Percentiles rank a stretch among this genome's conserved stretches.
phyloP scores from a whole-genome alignment of 2,888 invertebrate species.

The Cantharis lateralis region DNA sequence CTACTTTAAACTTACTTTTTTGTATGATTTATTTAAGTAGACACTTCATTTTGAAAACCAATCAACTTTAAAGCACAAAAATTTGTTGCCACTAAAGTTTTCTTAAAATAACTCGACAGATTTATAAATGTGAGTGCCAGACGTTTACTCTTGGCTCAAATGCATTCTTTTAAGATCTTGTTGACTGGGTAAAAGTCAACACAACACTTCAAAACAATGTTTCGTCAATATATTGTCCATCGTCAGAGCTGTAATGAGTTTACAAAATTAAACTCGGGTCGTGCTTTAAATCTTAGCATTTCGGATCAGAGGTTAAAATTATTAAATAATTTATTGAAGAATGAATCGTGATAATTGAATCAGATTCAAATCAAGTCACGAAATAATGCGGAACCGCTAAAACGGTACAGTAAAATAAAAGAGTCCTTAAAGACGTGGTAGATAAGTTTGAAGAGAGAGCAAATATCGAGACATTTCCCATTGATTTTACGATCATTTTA shows the following conservation, averaged over 20 bases:
- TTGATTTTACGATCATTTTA: conserved; percentile 58
- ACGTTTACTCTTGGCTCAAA: not conserved
- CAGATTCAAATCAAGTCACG: conserved; percentile 50
- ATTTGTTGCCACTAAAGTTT: not conserved
- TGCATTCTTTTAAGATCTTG: not conserved
- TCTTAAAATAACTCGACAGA: not conserved
- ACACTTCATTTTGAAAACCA: not conserved
- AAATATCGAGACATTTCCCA: conserved; percentile 44
- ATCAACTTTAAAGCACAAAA: not conserved
- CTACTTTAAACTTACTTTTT: not conserved
- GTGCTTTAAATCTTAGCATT: not conserved
- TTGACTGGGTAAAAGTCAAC: not conserved
- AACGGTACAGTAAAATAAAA: conserved; percentile 33
- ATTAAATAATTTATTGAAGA: conserved; percentile 38
- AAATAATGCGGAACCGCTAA: conserved; percentile 45
- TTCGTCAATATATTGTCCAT: not conserved
- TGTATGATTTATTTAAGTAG: not conserved
- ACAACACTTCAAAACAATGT: not conserved
- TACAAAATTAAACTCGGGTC: not conserved
- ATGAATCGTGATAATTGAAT: conserved; percentile 51
- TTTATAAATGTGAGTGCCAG: not conserved
- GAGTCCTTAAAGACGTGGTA: conserved; percentile 36
- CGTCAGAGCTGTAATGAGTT: not conserved
- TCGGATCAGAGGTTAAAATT: conserved; percentile 35
- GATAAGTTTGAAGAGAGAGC: conserved; percentile 24